Percentiles rank a stretch among this genome's conserved stretches.
Conservation (phyloP, 2,113 vertebrate genomes). For the Phylloscopus trochiloides region DNA sequence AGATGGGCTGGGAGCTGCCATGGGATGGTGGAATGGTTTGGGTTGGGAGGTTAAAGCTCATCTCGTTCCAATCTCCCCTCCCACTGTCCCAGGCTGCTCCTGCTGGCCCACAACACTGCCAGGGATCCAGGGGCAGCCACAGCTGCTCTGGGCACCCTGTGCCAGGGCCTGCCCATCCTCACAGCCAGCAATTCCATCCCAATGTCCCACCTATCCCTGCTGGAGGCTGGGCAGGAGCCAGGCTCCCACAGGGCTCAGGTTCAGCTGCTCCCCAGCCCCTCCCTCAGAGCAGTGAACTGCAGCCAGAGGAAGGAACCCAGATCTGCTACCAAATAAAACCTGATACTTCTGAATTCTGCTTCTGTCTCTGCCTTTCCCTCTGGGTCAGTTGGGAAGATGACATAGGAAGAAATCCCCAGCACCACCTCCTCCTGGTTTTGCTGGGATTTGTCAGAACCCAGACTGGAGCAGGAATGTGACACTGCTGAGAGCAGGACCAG, state of each 20-base stretch:
- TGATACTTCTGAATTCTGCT: not conserved
- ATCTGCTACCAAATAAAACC: slow-evolving; percentile 14
- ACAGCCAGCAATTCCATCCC: fast-evolving
- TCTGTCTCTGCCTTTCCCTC: not conserved
- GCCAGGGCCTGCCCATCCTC: not conserved
- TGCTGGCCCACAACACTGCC: fast-evolving
- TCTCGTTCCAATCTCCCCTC: not conserved
- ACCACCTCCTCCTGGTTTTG: not conserved
- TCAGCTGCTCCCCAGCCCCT: not conserved
- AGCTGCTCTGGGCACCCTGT: not conserved
- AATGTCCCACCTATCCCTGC: not conserved
- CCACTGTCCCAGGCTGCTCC: not conserved
- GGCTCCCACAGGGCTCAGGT: not conserved
- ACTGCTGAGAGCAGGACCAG: not conserved
- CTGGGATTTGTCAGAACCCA: not conserved
- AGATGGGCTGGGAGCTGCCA: not conserved
- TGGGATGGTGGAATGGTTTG: not conserved
- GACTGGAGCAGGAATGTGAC: not conserved
- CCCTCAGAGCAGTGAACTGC: not conserved
- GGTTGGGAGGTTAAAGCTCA: not conserved
- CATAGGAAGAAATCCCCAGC: not conserved
- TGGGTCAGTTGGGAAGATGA: fast-evolving
- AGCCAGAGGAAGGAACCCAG: not conserved
- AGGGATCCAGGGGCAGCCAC: not conserved
- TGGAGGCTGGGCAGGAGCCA: not conserved